Base-by-base conservation (phyloP, 2,888 invertebrate genomes). In the Octodonta nipae region DNA sequence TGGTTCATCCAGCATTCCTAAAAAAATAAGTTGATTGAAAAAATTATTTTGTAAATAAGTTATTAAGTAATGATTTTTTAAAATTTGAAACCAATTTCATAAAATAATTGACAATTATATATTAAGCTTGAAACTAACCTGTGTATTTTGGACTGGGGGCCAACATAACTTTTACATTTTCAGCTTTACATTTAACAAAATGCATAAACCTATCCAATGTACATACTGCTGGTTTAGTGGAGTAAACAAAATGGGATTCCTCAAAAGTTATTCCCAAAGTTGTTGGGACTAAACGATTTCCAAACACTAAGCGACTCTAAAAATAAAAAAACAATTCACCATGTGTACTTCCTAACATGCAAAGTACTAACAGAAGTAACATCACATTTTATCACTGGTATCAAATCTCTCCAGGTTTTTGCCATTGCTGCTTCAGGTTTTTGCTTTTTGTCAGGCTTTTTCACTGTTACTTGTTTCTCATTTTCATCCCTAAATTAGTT, bases 141-240 rank as follows among this genome's bases (percentile, higher is more conserved):
- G 81, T 86, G 60, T 92, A 95, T 54, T 91, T 91, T 2, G 88
- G 86, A 65, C 91, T 92, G 10, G 92, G 92, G n/a, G 91, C 91
- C 41, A 96, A 69, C 65, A 93, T 84, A 0, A 93, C 85, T 67
- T 89, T 84, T 41, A 92, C 85, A 63, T 92, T 95, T 60, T 96
- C 95, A 4, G 88, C 85, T 61, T 87, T 86, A 37, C 85, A 87
- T 63, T 91, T 93, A 6, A 87, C 78, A 49, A 91, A 86, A 61
- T 95, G 93, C 89, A 93, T 93, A 46, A 93, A 84, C 58, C 85
- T 77, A 61, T 95, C 95, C 40, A 92, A 70, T 15, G 83, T 79
- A 8, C 92, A 92, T 2, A 89, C 88, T 0, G 93, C 88, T 4
- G 91, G 89, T 60, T 91, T 91, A 5, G 92, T 92, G 38, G 93